phyloP scores from a whole-genome alignment of 2,888 invertebrate genomes.

The Drosophila mercatorum region DNA sequence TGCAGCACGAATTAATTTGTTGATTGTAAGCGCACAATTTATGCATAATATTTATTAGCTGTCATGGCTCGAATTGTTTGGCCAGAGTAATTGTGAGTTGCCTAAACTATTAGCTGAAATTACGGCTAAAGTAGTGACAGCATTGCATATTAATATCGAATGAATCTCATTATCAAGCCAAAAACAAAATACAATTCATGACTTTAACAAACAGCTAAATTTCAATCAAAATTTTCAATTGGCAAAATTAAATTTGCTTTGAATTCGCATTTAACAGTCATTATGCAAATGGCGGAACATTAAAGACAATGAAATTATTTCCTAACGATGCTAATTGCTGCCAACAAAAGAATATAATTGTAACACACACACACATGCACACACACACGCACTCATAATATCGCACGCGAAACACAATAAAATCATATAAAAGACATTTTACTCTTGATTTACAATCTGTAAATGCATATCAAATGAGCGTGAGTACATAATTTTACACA shows the following conservation, averaged over 20 bases:
- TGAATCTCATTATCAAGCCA: neutral
- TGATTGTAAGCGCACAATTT: conserved; percentile 42
- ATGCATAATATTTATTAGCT: conserved; percentile 53
- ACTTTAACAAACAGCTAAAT: neutral
- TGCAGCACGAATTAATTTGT: conserved; percentile 55
- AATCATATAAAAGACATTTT: conserved; percentile 63
- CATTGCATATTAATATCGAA: neutral
- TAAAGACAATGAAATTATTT: conserved; percentile 44
- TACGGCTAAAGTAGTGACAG: conserved; percentile 6
- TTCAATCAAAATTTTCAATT: conserved; percentile 13
- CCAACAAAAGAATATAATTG: conserved; percentile 45
- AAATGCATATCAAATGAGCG: conserved; percentile 40
- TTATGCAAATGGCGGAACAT: conserved; percentile 40
- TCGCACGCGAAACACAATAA: conserved; percentile 39
- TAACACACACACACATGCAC: conserved; percentile 12
- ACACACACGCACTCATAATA: conserved; percentile 2
- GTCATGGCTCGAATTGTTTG: conserved; percentile 44
- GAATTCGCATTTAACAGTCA: conserved; percentile 23
- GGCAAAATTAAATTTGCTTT: conserved; percentile 10
- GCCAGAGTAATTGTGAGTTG: conserved; percentile 11
- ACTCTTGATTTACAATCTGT: conserved; percentile 33
- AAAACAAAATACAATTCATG: neutral
- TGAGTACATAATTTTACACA: conserved; percentile 15
- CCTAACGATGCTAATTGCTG: conserved; percentile 36
- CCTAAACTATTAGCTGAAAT: conserved; percentile 19